phyloP scores from a whole-genome alignment of 2,797 vertebrate species.

The Eulemur rubriventer region DNA sequence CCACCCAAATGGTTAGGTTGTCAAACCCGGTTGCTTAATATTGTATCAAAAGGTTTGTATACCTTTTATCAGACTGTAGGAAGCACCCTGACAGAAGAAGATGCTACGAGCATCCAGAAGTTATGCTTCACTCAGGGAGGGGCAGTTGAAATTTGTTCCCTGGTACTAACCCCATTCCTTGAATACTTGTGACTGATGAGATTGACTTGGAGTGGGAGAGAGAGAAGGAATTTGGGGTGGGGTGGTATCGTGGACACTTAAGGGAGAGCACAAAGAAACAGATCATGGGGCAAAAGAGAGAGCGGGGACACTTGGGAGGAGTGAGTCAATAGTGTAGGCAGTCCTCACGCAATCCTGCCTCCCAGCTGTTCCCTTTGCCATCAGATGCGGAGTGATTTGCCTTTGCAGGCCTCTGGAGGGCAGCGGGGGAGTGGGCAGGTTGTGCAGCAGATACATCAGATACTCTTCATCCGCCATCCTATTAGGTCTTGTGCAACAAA shows the following conservation, averaged over 20 bases:
- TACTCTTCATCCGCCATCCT: not conserved
- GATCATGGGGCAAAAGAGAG: not conserved
- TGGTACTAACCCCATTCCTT: conserved; percentile 58
- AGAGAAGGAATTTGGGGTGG: conserved; percentile 57
- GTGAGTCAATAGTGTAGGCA: not conserved
- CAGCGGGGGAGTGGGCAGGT: not conserved
- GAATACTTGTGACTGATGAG: conserved; percentile 58
- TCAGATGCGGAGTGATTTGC: conserved; percentile 40
- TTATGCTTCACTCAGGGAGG: conserved; percentile 23
- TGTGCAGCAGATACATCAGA: not conserved
- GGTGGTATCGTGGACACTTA: not conserved
- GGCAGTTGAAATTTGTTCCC: not conserved
- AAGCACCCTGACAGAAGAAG: not conserved
- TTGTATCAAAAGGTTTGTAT: not conserved
- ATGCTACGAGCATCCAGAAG: not conserved
- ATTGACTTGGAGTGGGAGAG: not conserved
- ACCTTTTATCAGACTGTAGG: not conserved
- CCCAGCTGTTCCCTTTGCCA: conserved; percentile 47
- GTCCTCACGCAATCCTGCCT: not conserved
- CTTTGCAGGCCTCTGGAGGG: not conserved
- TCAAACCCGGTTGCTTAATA: not conserved
- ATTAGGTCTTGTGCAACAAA: not conserved
- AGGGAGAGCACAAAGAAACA: not conserved
- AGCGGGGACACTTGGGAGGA: not conserved
- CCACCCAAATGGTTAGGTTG: not conserved